Evolutionary conservation across 2,888 invertebrate species (phyloP), one percentile per base, ranked within the genome.

Genomic region (Beris morrisii): DNA sequence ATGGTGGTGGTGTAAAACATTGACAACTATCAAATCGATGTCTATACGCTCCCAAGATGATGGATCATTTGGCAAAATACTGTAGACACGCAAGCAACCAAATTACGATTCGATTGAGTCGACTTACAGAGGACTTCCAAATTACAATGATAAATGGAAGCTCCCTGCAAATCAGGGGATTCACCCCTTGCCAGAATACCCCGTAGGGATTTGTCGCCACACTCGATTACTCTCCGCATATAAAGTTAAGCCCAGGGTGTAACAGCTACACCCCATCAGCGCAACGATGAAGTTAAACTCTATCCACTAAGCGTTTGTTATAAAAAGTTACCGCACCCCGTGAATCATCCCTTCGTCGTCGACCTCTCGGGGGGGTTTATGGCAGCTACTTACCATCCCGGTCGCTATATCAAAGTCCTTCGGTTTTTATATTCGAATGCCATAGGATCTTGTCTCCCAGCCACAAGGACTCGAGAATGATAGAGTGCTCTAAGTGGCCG

Each of bases 21-120:
- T 61, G 61, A 52, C 43, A 61, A 59, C 58, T 57, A 59, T 59
- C 48, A 30, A 59, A 59, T 48, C 50, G 52, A 61, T 61, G 52
- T 38, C 12, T 50, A 32, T 30, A 50, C 43, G 50, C 50, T 52
- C 15, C 32, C 15, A 9, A 52, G 11, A 65, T 65, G 65, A 65
- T 65, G 54, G 65, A 65, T 65, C 65, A 65, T 65, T 65, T 65
- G 56, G 46, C 65, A 65, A 12, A 53, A 48, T 11, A 48, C 22
- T 15, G 22, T 22, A 9, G 22, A 22, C 28, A 22, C 13, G 7
- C 12, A 13, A 31, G 38, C 13, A 56, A 65, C 65, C 71, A 72
- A 72, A 72, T 72, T 72, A 72, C 72, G 70, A 71, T 72, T 72
- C 72, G 72, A 72, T 72, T 72, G 71, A 72, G 71, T 72, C 71